phyloP scores from a whole-genome alignment of 2,113 vertebrate species.

The Promerops cafer region DNA sequence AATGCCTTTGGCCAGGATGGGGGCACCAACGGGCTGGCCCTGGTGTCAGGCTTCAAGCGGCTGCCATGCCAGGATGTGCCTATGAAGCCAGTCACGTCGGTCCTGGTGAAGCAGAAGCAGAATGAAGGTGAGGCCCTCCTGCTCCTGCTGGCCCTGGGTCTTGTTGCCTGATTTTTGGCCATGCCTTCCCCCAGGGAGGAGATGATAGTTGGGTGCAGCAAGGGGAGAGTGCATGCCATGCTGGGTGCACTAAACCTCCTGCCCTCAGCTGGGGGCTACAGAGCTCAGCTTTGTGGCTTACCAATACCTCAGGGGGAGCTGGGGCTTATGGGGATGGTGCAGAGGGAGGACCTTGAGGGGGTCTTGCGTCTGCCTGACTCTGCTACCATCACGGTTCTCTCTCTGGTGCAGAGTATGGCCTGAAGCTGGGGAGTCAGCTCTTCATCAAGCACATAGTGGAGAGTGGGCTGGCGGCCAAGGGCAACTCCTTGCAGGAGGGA shows the following conservation, averaged over 20 bases:
- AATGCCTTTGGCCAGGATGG: background rate
- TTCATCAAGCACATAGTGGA: conserved; percentile 96
- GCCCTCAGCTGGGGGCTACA: background rate
- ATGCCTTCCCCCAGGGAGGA: fast-evolving
- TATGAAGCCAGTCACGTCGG: conserved; percentile 77
- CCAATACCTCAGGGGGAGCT: background rate
- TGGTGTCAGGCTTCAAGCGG: conserved; percentile 87
- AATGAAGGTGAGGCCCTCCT: conserved; percentile 77
- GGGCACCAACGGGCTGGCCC: conserved; percentile 58
- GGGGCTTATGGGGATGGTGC: background rate
- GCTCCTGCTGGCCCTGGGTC: background rate
- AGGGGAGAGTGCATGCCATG: fast-evolving
- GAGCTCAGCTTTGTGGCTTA: background rate
- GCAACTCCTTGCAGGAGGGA: conserved; percentile 84
- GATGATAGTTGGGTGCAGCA: fast-evolving
- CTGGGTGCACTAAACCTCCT: background rate
- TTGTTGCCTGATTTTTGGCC: background rate
- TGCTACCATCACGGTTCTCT: fast-evolving
- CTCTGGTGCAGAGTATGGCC: conserved; percentile 83
- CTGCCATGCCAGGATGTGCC: conserved; percentile 70
- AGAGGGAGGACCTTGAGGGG: fast-evolving
- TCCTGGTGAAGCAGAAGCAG: conserved; percentile 79
- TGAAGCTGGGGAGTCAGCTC: conserved; percentile 95
- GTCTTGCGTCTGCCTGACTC: background rate
- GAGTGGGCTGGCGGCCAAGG: conserved; percentile 82